phyloP scores from a whole-genome alignment of 35 echinoderm and acorn worm genomes.

The Patiria miniata region DNA sequence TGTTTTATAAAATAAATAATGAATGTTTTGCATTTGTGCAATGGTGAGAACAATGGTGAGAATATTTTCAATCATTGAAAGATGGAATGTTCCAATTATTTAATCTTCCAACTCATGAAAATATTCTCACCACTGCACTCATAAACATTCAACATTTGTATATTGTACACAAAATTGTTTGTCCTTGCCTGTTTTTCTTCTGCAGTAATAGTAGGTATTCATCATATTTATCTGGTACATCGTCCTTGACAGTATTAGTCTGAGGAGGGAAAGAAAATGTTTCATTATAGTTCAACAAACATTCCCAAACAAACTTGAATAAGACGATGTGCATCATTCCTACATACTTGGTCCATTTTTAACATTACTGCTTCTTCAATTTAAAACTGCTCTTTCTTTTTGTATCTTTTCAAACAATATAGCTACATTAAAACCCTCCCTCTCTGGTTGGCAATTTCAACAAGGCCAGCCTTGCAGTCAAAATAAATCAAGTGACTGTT shows the following conservation, averaged over 20 bases:
- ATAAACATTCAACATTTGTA: too few species aligned
- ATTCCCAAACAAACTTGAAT: background rate
- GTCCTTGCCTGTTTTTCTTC: slow-evolving; percentile 86
- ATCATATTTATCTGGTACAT: slow-evolving; percentile 78
- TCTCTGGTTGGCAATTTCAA: too few species aligned
- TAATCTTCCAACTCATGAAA: too few species aligned
- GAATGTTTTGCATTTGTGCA: too few species aligned
- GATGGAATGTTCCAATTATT: background rate
- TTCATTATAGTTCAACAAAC: background rate
- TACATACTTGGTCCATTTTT: background rate
- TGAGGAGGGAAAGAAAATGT: background rate
- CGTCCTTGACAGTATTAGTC: slow-evolving; percentile 22
- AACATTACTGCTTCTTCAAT: background rate
- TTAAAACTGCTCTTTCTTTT: background rate
- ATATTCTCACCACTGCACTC: too few species aligned
- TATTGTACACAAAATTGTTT: too few species aligned
- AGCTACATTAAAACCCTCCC: too few species aligned
- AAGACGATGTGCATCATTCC: background rate
- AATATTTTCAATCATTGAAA: background rate
- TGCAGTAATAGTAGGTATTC: slow-evolving; percentile 85
- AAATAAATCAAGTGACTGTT: background rate
- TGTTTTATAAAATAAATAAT: too few species aligned
- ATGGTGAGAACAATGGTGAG: background rate
- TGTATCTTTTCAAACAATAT: background rate
- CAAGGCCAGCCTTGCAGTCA: too few species aligned